These are phyloP conservation scores for Serripes groenlandicus DNA, from an alignment of 2,888 invertebrate genomes.

Conservation along the genomic window DNA sequence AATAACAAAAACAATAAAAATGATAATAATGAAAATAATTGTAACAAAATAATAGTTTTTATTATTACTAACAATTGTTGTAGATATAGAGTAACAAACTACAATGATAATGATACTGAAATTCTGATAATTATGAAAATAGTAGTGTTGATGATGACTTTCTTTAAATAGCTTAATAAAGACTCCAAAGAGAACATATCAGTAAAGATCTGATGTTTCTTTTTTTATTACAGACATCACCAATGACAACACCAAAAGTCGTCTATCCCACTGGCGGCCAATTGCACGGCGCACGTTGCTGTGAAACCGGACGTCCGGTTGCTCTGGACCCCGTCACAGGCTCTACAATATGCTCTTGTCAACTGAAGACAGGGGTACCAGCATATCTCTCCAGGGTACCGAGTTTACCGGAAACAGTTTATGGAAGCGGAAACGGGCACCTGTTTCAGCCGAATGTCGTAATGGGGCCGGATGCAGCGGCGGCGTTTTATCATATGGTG, in stretches of 20 bases:
- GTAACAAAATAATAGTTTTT: neutral
- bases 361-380: constrained; percentile 64
- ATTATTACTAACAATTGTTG: neutral
- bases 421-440: constrained; percentile 34
- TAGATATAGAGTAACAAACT: neutral
- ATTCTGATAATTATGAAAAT: neutral
- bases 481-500: constrained; percentile 70
- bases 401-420: constrained; percentile 34
- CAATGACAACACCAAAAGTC: constrained; percentile 18
- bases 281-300: constrained; percentile 28
- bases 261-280: neutral
- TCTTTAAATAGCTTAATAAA: too few relatives aligned
- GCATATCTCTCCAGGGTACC: constrained; percentile 66
- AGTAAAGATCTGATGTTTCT: neutral
- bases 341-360: constrained; percentile 69
- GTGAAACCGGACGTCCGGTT: constrained; percentile 69
- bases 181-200: neutral
- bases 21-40: neutral
- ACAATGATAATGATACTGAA: neutral
- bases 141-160: too few relatives aligned
- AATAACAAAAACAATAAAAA: neutral
- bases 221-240: constrained; percentile 2
- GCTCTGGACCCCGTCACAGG: constrained; percentile 70
- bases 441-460: constrained; percentile 46
- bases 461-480: constrained; percentile 61